Evolutionary conservation across 2,888 invertebrate species (phyloP).

Genomic region (Thecocarcelia acutangulata): DNA sequence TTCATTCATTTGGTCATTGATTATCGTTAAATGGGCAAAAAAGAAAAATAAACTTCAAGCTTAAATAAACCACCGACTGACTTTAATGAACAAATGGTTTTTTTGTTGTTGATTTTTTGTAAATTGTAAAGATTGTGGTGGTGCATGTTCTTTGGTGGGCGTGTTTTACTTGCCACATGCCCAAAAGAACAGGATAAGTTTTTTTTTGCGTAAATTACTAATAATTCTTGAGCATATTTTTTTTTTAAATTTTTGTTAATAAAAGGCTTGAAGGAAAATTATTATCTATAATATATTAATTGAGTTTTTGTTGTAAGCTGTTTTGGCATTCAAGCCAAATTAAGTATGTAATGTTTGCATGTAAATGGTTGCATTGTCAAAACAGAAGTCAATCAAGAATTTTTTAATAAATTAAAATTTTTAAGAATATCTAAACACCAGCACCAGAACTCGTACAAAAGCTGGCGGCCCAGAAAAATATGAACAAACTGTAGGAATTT

Average conservation of each 20-base stretch:
- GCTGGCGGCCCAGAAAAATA: not conserved
- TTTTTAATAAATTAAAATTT: conserved; percentile 11
- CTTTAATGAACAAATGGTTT: too few species aligned
- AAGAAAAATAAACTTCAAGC: not conserved
- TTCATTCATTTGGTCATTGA: conserved; percentile 49
- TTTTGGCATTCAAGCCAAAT: not conserved
- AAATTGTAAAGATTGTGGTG: conserved; percentile 44
- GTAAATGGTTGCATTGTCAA: conserved; percentile 47
- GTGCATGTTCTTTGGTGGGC: conserved; percentile 50
- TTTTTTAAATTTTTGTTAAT: not conserved
- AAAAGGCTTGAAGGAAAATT: conserved; percentile 19
- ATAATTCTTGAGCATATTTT: conserved; percentile 36
- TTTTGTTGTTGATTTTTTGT: too few species aligned
- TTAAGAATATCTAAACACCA: not conserved
- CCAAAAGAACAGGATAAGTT: conserved; percentile 40
- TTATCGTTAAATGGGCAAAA: conserved; percentile 36
- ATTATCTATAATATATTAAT: conserved; percentile 58
- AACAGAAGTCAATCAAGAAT: conserved; percentile 60
- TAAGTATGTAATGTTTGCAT: conserved; percentile 38
- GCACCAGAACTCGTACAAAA: conserved; percentile 6
- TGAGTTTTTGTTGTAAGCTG: conserved; percentile 29
- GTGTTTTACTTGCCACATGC: conserved; percentile 43
- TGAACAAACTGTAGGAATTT: conserved; percentile 10
- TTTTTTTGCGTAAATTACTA: conserved; percentile 23
- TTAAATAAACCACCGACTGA: conserved; percentile 21